These are phyloP conservation scores for Margarornis squamiger DNA, from an alignment of 2,797 vertebrate species.

Conservation along the genomic window DNA sequence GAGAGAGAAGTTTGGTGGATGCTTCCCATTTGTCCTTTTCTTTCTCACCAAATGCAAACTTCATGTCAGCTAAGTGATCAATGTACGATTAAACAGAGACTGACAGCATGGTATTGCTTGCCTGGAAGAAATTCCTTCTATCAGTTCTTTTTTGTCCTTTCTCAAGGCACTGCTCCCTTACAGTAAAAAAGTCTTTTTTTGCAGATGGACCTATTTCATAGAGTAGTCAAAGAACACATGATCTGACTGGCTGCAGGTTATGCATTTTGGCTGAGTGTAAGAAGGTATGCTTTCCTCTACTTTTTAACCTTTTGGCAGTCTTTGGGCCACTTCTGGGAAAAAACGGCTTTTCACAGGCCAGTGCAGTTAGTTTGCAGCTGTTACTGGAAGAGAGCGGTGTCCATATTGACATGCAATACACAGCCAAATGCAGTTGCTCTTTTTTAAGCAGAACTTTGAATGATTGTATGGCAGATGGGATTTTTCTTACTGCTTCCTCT, in stretches of 20 bases:
- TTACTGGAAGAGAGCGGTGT: background rate
- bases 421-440: background rate
- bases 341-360: background rate
- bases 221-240: background rate
- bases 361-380: background rate
- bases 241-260: background rate
- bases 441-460: background rate
- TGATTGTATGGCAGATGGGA: background rate
- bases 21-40: background rate
- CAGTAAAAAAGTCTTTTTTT: background rate
- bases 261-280: background rate
- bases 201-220: background rate
- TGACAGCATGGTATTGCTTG: background rate
- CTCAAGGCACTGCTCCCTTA: background rate
- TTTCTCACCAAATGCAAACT: background rate
- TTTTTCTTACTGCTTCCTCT: background rate
- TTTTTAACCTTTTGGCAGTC: background rate
- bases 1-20: background rate
- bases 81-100: background rate
- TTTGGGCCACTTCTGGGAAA: background rate
- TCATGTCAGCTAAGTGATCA: background rate
- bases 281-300: background rate
- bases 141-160: background rate
- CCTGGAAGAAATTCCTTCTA: background rate
- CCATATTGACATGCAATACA: background rate